A percentile compares a stretch with the other conserved stretches of the same genome.
These are phyloP conservation scores for Craseonycteris thonglongyai DNA, from an alignment of 2,113 vertebrate genomes.

Conservation along the genomic window DNA sequence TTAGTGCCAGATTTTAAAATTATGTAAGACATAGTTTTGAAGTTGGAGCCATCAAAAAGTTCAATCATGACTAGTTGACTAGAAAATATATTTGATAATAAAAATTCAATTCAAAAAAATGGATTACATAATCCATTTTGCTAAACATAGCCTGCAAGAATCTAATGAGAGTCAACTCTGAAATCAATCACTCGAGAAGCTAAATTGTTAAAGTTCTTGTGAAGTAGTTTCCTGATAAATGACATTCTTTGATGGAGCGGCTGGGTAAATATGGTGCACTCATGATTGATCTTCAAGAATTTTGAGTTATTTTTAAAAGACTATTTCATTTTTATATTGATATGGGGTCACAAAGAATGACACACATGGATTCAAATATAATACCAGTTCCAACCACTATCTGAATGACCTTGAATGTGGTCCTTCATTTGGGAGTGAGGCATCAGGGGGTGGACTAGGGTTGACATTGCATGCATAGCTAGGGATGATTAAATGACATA, in stretches of 20 bases:
- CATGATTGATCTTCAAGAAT: constrained; percentile 48
- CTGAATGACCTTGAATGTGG: constrained; percentile 28
- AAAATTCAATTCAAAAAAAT: constrained; percentile 76
- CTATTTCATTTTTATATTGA: constrained; percentile 59
- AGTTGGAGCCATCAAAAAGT: constrained; percentile 74
- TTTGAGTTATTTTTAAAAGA: constrained; percentile 58
- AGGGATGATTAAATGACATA: not conserved
- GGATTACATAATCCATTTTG: constrained; percentile 74
- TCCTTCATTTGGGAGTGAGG: not conserved
- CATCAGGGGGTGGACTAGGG: not conserved
- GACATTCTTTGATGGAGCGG: constrained; percentile 46
- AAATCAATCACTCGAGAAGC: constrained; percentile 68
- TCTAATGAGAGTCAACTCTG: constrained; percentile 69
- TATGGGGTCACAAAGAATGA: not conserved
- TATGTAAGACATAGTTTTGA: constrained; percentile 66
- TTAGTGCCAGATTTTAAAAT: constrained; percentile 52
- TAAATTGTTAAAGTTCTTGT: constrained; percentile 68
- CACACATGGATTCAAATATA: not conserved
- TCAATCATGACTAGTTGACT: constrained; percentile 72
- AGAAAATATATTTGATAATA: constrained; percentile 75
- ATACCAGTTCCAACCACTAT: not conserved
- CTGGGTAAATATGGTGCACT: constrained; percentile 48
- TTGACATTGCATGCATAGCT: not conserved
- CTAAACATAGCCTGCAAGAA: constrained; percentile 75
- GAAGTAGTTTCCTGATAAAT: constrained; percentile 62